Evolutionary conservation across 2,113 vertebrate genomes (phyloP), one percentile per base, ranked within the genome.

Genomic region (Meriones unguiculatus): DNA sequence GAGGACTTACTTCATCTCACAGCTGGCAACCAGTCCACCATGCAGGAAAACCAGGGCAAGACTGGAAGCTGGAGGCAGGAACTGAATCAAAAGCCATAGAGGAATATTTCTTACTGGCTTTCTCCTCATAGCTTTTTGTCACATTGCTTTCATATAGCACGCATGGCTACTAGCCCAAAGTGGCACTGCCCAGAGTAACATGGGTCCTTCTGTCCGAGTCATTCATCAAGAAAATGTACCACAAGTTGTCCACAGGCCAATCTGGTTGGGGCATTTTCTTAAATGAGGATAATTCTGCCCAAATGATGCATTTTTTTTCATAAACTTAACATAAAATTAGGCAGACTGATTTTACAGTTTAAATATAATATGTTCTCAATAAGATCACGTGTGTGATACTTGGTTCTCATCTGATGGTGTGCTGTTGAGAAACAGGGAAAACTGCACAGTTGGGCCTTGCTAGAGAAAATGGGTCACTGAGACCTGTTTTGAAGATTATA

Each of bases 101-200:
- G 59, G 20, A 25, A 46, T 4, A 3, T 46, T 46, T 22, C 11
- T 76, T 41, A 9, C 59, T 41, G 81, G 7, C 24, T 64, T 84
- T 1, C 2, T 64, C 13, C 81, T 41, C 24, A 8, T 30, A 13
- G 14, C n/a, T 64, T 41, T 3, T 41, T 3, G n/a, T 84, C 25
- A 28, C 24, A n/a, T 12, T 41, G 1, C 7, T 84, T 84, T 64
- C 13, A 28, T 64, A 41, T 64, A 30, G n/a, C 14, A 41, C 1
- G 3, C n/a, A 46, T 2, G 7, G 7, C 24, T 64, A 64, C 4
- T 7, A 22, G 1, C 22, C 15, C n/a, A 64, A 84, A 7, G 0
- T 41, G 13, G 14, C 25, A 17, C 14, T 24, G 24, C 13, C 41
- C 38, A 25, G 1, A 18, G 6, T 84, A 41, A 18, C 0, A 41